These are phyloP conservation scores for Caenorhabditis plicata DNA, from an alignment of 2,888 invertebrate genomes.

Conservation along the genomic window DNA sequence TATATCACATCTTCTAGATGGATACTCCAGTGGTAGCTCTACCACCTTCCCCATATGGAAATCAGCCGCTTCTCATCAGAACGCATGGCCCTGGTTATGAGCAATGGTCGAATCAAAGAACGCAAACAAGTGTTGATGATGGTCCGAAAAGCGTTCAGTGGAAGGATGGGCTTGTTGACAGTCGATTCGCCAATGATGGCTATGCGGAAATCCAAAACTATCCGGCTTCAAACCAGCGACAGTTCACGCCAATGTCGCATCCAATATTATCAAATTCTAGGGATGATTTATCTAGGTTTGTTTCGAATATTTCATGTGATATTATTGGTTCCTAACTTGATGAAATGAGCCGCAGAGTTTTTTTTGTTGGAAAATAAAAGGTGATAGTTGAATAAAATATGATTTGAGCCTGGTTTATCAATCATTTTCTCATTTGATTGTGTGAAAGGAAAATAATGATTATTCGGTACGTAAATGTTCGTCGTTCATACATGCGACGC, in stretches of 20 bases:
- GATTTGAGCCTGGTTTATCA: no score
- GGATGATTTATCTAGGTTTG: slow-evolving; percentile 17
- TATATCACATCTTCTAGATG: no score
- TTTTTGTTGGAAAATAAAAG: no score
- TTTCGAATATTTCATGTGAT: no score
- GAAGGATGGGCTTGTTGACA: slow-evolving; percentile 39
- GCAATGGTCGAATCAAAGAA: slow-evolving; percentile 15
- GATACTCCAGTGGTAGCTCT: slow-evolving; percentile 11
- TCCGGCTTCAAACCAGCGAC: not conserved
- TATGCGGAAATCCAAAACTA: not conserved
- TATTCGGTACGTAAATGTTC: no score
- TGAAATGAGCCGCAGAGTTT: no score
- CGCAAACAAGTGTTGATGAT: slow-evolving; percentile 8
- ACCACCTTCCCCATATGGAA: slow-evolving; percentile 18
- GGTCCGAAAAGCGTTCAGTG: slow-evolving; percentile 35
- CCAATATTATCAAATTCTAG: slow-evolving; percentile 15
- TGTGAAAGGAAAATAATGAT: no score
- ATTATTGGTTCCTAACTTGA: no score
- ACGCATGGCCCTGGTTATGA: slow-evolving; percentile 17
- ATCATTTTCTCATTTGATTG: no score
- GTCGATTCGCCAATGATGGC: no score
- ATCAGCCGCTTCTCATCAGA: slow-evolving; percentile 15
- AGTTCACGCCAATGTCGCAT: slow-evolving; percentile 4
- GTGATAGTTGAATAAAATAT: no score
- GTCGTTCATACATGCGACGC: no score